These are phyloP conservation scores for Drosophila leonis DNA, from an alignment of 2,888 invertebrate species.

Conservation along the genomic window DNA sequence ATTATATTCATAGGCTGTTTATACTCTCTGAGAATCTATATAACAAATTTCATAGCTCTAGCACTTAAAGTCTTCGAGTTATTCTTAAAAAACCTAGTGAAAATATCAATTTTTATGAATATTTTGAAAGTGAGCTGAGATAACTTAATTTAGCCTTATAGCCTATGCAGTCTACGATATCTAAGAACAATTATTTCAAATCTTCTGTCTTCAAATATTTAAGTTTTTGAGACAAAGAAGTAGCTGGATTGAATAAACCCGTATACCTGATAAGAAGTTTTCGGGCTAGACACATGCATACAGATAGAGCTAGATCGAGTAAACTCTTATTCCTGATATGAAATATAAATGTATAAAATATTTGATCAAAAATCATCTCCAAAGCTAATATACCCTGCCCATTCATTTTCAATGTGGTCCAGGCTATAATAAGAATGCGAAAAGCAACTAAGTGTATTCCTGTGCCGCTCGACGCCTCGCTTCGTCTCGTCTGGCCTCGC, in stretches of 20 bases:
- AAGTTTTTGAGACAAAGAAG: neutral
- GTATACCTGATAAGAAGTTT: neutral
- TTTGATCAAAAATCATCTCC: neutral
- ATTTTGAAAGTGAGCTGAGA: neutral
- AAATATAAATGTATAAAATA: no score
- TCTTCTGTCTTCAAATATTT: neutral
- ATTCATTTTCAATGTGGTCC: neutral
- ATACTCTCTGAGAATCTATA: neutral
- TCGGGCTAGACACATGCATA: neutral
- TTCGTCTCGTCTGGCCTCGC: neutral
- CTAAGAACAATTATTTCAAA: neutral
- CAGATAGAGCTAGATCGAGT: neutral
- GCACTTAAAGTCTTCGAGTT: neutral
- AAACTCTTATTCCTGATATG: no score
- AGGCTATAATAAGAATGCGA: conserved; percentile 44
- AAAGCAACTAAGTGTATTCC: conserved; percentile 61
- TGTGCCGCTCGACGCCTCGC: conserved; percentile 16
- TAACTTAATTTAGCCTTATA: neutral
- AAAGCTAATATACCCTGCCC: neutral
- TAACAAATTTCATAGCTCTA: neutral
- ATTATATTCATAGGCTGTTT: neutral
- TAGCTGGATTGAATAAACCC: neutral
- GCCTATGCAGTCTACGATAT: neutral
- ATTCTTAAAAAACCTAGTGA: neutral
- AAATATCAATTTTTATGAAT: neutral